Base-by-base conservation (phyloP, 2,113 vertebrate species). In the Tor tambroides region DNA sequence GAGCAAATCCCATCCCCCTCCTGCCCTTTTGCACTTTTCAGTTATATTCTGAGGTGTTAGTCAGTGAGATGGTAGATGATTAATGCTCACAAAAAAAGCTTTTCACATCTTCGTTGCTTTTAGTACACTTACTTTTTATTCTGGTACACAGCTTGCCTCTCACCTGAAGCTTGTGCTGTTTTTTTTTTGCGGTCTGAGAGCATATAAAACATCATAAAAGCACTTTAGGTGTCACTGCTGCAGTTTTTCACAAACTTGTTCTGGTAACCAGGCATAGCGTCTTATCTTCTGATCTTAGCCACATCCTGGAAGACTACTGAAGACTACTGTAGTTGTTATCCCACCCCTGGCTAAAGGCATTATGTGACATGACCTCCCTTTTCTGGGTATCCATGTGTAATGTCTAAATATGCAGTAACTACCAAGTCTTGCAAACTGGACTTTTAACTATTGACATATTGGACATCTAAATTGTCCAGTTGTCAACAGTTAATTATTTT, bases 61-160 rank as follows among this genome's bases (percentile, higher is more conserved):
- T 26, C 69, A 35, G 17, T 4, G 76, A 30, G 43, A 43, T 49
- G 82, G 51, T 21, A 38, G 61, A 84, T 87, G 85, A 80, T 80
- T 85, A 81, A 86, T 59, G 61, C 74, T 54, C 32, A 67, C 87
- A 86, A 74, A 82, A n/a, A n/a, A 85, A 82, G 81, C 76, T 78
- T 84, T 90, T 82, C 63, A 79, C 79, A 63, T 86, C 71, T 54
- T 54, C 4, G 1, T 61, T 46, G 6, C 49, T 82, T 78, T 75
- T 32, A 71, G 41, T 80, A 3, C 56, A 11, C 78, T 38, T 12
- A 2, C 6, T 35, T 28, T 46, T 49, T 72, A 28, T 51, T 10
- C 12, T 49, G 11, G 28, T 61, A 26, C 21, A n/a, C 6, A 7
- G 38, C 23, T 30, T 46, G 30, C 14, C 32, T 30, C 10, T 83